These are phyloP conservation scores for Mya arenaria DNA, from an alignment of 1,140 invertebrate genomes.

Conservation along the genomic window DNA sequence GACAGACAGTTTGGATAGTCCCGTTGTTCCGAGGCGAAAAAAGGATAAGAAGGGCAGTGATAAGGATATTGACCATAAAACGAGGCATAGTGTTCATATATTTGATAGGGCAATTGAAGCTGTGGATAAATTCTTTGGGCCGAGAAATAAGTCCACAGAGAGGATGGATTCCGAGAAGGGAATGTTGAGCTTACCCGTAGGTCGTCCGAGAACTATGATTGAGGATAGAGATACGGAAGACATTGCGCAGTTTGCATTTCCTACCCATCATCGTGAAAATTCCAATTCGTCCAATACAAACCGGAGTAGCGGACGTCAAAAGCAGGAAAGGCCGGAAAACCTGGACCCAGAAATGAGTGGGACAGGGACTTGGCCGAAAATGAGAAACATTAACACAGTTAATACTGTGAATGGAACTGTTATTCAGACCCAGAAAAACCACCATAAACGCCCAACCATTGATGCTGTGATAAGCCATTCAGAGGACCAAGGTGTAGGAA, in stretches of 20 bases:
- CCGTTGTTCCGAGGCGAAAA: constrained; percentile 53
- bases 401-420: constrained; percentile 61
- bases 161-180: constrained; percentile 41
- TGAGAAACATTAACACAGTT: constrained; percentile 82
- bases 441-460: constrained; percentile 60
- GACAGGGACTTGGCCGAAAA: constrained; percentile 96
- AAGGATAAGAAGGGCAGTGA: constrained; percentile 54
- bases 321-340: constrained; percentile 83
- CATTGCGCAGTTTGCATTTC: constrained; percentile 54
- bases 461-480: constrained; percentile 61
- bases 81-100: constrained; percentile 68
- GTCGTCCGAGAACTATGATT: constrained; percentile 38
- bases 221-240: constrained; percentile 33
- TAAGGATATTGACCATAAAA: constrained; percentile 60
- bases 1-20: constrained; percentile 77
- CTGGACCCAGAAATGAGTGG: constrained; percentile 86
- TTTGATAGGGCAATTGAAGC: constrained; percentile 69
- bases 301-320: constrained; percentile 38
- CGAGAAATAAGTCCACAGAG: constrained; percentile 61
- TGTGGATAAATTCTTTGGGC: constrained; percentile 69
- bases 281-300: constrained; percentile 30
- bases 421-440: constrained; percentile 56
- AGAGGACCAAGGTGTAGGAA: constrained; percentile 32
- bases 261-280: constrained; percentile 29
- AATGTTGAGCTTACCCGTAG: not conserved